These are phyloP conservation scores for Pyrochroa serraticornis DNA, from an alignment of 2,888 invertebrate species.

Conservation along the genomic window DNA sequence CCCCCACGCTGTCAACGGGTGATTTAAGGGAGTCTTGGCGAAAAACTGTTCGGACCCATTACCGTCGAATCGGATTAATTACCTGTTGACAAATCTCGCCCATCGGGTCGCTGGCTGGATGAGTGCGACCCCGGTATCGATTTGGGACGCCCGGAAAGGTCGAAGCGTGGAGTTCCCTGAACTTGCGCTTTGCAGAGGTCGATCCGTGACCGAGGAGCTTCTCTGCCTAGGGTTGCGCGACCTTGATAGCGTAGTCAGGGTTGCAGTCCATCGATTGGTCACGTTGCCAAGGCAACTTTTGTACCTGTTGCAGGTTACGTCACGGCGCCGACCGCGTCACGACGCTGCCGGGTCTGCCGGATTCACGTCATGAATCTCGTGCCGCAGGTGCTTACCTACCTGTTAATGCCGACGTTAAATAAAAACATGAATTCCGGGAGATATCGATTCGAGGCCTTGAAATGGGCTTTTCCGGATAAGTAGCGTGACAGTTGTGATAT, in stretches of 20 bases:
- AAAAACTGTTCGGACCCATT: too few relatives aligned
- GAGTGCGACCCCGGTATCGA: conserved; percentile 8
- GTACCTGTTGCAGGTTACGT: conserved; percentile 40
- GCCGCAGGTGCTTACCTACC: conserved; percentile 5
- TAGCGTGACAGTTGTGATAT: too few relatives aligned
- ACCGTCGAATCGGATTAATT: too few relatives aligned
- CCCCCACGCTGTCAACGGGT: too few relatives aligned
- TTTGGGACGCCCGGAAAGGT: conserved; percentile 23
- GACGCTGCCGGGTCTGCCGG: conserved; percentile 12
- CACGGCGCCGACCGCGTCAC: conserved; percentile 29
- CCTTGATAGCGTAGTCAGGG: conserved; percentile 29
- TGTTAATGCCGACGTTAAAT: conserved; percentile 3
- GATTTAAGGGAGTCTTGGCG: too few relatives aligned
- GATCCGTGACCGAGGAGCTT: conserved; percentile 23
- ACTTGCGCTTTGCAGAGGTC: conserved; percentile 29
- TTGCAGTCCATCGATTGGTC: conserved; percentile 32
- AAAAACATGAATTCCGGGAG: too few relatives aligned
- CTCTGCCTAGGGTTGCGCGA: conserved; percentile 23
- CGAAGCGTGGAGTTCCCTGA: conserved; percentile 26
- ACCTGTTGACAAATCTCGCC: too few relatives aligned
- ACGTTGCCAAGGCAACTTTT: conserved; percentile 35
- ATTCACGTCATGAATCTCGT: conserved; percentile 30
- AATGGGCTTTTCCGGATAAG: too few relatives aligned
- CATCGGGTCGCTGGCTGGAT: too few relatives aligned
- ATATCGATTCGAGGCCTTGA: conserved; percentile 5